Base-by-base conservation (phyloP, 2,113 vertebrate genomes). In the Tragulus kanchil region DNA sequence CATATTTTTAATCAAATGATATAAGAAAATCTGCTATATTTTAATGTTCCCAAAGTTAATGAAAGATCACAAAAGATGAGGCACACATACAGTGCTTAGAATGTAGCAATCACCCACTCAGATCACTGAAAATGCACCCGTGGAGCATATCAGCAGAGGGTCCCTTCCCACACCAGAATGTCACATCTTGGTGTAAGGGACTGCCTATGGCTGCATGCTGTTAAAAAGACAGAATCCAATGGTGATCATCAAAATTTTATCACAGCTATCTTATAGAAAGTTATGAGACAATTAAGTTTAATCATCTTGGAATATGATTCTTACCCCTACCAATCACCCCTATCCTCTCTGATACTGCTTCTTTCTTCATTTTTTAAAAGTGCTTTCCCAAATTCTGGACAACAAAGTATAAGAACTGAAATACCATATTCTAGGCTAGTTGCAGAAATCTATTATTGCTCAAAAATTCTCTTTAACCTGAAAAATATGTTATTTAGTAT, bases 401-500 rank as follows among this genome's bases (percentile, higher is more conserved):
- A 71, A 59, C 45, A 92, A 64, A 85, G 6, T 14, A 8, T 48
- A 31, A 64, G 21, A 83, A 17, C 23, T 75, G 25, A 94, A 91
- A 94, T 71, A 25, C 28, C 36, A 9, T 69, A 62, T 95, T 61
- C 56, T 86, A 28, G 28, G 65, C 62, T 88, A 62, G 85, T 8
- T 92, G 28, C n/a, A 75, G 14, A 90, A 78, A 86, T 67, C 13
- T 73, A 26, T 77, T 59, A 48, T 12, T 90, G 28, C 50, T 90
- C 36, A 65, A 91, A 86, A 93, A 78, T 78, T 61, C 45, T 75
- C 59, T 84, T 95, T 50, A 83, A 81, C 90, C 42, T n/a, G 26
- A 73, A 95, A 77, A 93, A 90, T 71, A 16, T 21, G 59, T 78
- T 36, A 59, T 92, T 94, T 90, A 54, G 13, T 83, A 90, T 85